phyloP scores from a whole-genome alignment of 2,113 vertebrate genomes.

The Lasiurus borealis region DNA sequence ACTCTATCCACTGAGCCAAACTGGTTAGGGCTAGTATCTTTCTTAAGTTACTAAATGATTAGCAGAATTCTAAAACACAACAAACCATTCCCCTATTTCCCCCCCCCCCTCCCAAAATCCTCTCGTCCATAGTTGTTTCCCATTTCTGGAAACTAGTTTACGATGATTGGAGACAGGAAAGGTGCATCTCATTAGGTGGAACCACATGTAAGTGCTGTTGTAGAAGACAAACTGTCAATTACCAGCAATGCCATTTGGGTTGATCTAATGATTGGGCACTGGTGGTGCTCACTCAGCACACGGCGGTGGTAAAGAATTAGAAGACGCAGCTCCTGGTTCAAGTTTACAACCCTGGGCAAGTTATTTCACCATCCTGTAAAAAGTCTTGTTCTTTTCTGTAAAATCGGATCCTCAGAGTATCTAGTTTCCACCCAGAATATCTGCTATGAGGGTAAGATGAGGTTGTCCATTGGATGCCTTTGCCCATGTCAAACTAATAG shows the following conservation, averaged over 20 bases:
- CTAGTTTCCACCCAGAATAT: neutral
- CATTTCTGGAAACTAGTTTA: slow-evolving; percentile 4
- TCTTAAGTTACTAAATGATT: slow-evolving; percentile 8
- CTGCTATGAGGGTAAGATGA: neutral
- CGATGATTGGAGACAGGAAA: neutral
- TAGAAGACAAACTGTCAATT: neutral
- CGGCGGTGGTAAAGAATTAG: accelerated
- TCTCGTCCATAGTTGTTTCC: neutral
- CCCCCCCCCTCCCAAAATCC: neutral
- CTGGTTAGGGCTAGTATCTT: neutral
- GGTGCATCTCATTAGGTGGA: neutral
- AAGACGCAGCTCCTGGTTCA: neutral
- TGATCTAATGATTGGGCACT: neutral
- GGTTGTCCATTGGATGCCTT: neutral
- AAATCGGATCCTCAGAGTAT: neutral
- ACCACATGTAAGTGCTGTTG: neutral
- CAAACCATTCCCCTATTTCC: neutral
- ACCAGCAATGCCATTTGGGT: neutral
- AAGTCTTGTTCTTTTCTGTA: neutral
- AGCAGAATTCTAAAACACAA: neutral
- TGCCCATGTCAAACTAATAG: neutral
- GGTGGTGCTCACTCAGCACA: no score
- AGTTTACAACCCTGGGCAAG: neutral
- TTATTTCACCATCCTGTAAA: neutral
- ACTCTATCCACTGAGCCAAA: no score